Conservation (phyloP, 2,797 vertebrate genomes). For the Tachyglossus aculeatus region DNA sequence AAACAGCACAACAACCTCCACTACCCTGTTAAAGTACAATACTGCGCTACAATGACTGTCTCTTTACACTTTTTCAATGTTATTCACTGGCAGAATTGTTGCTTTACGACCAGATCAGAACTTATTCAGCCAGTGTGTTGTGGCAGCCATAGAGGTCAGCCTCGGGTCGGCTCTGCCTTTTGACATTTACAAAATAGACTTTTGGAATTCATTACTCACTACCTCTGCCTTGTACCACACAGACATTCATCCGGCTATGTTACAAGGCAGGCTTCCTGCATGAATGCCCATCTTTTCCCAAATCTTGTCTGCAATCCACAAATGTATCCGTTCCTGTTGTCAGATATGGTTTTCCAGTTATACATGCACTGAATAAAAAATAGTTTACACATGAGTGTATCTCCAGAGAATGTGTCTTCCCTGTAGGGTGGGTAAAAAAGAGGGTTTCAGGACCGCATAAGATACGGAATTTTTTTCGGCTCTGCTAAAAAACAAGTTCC, state of each 20-base stretch:
- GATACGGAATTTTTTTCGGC: neutral
- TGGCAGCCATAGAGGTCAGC: conserved; percentile 7
- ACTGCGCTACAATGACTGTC: neutral
- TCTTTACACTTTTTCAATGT: neutral
- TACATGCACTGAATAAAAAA: neutral
- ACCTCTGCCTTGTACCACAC: conserved; percentile 8
- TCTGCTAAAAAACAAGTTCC: neutral
- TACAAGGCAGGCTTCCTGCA: conserved; percentile 37
- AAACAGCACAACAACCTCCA: neutral
- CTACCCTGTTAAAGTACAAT: neutral
- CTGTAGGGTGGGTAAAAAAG: neutral
- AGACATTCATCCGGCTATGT: conserved; percentile 11
- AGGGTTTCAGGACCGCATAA: neutral
- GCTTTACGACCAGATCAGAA: conserved; percentile 28
- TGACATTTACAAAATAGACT: conserved; percentile 25
- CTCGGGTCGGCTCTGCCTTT: conserved; percentile 41
- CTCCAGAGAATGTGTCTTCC: neutral
- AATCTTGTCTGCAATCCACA: conserved; percentile 18
- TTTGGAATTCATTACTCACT: conserved; percentile 2
- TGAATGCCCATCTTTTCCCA: conserved; percentile 22
- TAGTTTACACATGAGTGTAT: neutral
- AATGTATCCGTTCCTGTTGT: conserved; percentile 31
- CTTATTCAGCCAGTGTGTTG: conserved; percentile 9
- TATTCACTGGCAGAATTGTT: conserved; percentile 25
- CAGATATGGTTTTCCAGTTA: neutral